These are phyloP conservation scores for Cheilosia grossa DNA, from an alignment of 2,888 invertebrate genomes.

Conservation along the genomic window DNA sequence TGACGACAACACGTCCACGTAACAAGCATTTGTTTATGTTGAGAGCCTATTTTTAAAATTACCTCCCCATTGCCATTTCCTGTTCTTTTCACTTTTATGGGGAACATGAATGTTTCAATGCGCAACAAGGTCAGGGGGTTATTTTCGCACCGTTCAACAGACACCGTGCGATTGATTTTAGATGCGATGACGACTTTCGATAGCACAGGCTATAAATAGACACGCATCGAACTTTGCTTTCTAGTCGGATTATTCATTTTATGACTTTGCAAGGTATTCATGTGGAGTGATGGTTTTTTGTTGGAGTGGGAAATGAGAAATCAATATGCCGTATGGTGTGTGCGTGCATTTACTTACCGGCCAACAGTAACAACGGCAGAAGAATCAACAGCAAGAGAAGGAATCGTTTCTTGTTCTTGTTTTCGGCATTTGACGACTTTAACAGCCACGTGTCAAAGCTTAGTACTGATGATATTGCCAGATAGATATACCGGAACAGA, in stretches of 20 bases:
- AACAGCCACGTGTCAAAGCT: constrained; percentile 81
- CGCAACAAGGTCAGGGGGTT: constrained; percentile 57
- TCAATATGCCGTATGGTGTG: constrained; percentile 2
- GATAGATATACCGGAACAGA: constrained; percentile 78
- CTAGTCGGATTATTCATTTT: constrained; percentile 51
- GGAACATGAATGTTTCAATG: constrained; percentile 10
- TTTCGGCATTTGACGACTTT: constrained; percentile 78
- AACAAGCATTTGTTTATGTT: constrained; percentile 46
- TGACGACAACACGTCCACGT: constrained; percentile 16
- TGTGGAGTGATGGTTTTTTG: neutral
- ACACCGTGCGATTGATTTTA: constrained; percentile 24
- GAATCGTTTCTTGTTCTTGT: constrained; percentile 80
- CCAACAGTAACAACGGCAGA: constrained; percentile 84
- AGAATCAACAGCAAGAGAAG: constrained; percentile 83
- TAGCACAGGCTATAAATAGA: constrained; percentile 46
- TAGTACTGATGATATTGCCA: constrained; percentile 81
- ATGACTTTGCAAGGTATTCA: constrained; percentile 53
- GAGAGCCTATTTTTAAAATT: constrained; percentile 39
- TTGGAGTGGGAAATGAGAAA: constrained; percentile 11
- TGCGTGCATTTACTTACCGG: constrained; percentile 84
- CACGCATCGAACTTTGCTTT: constrained; percentile 41
- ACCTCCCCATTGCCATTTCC: constrained; percentile 5
- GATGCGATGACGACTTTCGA: constrained; percentile 24
- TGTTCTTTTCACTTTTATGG: constrained; percentile 28
- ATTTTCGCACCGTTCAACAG: constrained; percentile 37